Base-by-base conservation (phyloP, 2,113 vertebrate genomes). In the Thryonomys swinderianus region DNA sequence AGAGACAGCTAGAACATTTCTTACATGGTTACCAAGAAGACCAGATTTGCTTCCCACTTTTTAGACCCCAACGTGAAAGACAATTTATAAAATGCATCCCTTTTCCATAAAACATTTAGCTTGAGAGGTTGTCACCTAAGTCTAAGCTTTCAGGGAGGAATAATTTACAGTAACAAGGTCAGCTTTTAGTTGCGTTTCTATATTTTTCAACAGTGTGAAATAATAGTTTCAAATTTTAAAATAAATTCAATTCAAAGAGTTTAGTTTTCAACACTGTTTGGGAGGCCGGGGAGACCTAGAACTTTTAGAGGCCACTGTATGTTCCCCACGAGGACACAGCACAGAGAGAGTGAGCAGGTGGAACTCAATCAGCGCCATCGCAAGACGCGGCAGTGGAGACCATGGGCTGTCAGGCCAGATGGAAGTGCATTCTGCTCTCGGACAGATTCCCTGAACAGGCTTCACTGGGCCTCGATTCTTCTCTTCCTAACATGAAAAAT, bases 181-280 rank as follows among this genome's bases (percentile, higher is more conserved):
- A 87, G 1, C 40, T 87, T 95, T 96, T 85, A 71, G 13, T 34
- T 3, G 53, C 18, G 37, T 37, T 80, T 86, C 90, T 27, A 83
- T 23, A 71, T 86, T 90, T 91, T 87, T 64, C 3, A 79, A 42
- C 48, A 42, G 2, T 57, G 48, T 51, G 10, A 51, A 51, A 25
- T 71, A 57, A 87, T 80, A 57, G 11, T 4, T 82, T 90, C 93
- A 55, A 64, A 86, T 90, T n/a, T n/a, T n/a, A n/a, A n/a, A 34
- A 82, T 62, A 76, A 84, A 69, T 55, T 48, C 21, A 67, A 83
- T 87, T 91, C 71, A 45, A 73, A 40, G 37, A 40, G 16, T 45
- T 94, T 89, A 76, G 80, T 95, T 93, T 95, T 95, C 32, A 59
- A 66, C 73, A 59, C 20, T 37, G 0, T 16, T 14, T 45, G 55